Evolutionary conservation across 2,888 invertebrate species (phyloP).

Genomic region (Cataglyphis rosenhaueri): DNA sequence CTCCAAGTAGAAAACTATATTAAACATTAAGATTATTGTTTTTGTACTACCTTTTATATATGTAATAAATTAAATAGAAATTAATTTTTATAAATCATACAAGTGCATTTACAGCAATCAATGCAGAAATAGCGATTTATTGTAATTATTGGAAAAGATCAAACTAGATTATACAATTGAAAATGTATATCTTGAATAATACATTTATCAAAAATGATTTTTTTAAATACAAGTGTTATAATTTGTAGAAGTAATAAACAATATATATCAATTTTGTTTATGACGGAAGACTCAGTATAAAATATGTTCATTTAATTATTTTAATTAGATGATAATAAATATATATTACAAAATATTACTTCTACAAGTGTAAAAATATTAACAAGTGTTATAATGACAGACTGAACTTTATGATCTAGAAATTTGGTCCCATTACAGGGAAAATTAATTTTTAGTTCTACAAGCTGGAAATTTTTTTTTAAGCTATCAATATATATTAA

Average conservation of each 20-base stretch:
- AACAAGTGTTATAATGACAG: slow-evolving; percentile 41
- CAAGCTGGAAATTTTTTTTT: slow-evolving; percentile 44
- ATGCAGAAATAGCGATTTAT: slow-evolving; percentile 9
- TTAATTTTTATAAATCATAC: slow-evolving; percentile 26
- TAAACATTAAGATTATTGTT: not conserved
- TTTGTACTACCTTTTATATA: not conserved
- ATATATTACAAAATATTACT: not conserved
- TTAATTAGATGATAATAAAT: slow-evolving; percentile 43
- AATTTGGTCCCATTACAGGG: slow-evolving; percentile 65
- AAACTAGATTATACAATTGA: slow-evolving; percentile 20
- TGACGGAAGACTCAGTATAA: slow-evolving; percentile 64
- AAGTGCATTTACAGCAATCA: slow-evolving; percentile 21
- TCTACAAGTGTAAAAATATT: not conserved
- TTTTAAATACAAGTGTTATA: slow-evolving; percentile 28
- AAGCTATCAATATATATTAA: slow-evolving; percentile 44
- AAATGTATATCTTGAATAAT: not conserved
- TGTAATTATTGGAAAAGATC: not conserved
- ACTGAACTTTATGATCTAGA: slow-evolving; percentile 41
- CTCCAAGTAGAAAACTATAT: slow-evolving; percentile 19
- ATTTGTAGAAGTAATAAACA: slow-evolving; percentile 30
- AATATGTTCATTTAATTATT: slow-evolving; percentile 22
- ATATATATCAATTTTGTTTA: not conserved
- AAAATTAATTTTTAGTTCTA: slow-evolving; percentile 47
- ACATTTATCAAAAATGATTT: slow-evolving; percentile 41
- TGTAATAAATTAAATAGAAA: not conserved